These are phyloP conservation scores for Leuciscus idus DNA, from an alignment of 2,113 vertebrate genomes.

Conservation along the genomic window DNA sequence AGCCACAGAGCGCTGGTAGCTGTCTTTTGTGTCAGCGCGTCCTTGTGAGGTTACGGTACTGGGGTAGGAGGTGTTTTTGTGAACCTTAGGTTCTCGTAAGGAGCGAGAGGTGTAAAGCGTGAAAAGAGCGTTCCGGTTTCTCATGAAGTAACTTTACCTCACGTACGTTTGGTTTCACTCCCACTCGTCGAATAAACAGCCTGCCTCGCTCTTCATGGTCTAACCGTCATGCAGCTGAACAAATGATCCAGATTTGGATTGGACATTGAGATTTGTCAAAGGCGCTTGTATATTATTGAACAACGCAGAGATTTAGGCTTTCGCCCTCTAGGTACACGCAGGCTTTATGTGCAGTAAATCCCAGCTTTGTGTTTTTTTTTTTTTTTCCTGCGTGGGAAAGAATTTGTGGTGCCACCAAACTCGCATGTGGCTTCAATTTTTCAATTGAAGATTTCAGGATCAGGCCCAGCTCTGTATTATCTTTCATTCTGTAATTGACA, in stretches of 20 bases:
- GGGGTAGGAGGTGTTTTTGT: constrained; percentile 51
- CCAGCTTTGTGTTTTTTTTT: constrained; percentile 51
- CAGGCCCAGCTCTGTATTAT: constrained; percentile 62
- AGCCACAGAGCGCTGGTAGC: constrained; percentile 69
- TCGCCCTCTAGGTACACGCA: constrained; percentile 59
- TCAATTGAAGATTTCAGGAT: constrained; percentile 67
- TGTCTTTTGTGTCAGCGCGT: constrained; percentile 69
- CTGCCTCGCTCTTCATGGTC: constrained; percentile 55
- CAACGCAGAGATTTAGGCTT: constrained; percentile 46
- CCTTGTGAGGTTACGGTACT: constrained; percentile 68
- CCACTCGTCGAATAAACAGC: constrained; percentile 60
- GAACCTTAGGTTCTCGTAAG: constrained; percentile 63
- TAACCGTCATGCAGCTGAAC: constrained; percentile 65
- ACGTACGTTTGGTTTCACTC: constrained; percentile 55
- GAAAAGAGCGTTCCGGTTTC: constrained; percentile 62
- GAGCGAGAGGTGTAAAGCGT: constrained; percentile 68
- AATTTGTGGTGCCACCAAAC: constrained; percentile 68
- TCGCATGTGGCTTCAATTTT: constrained; percentile 77
- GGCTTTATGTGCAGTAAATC: constrained; percentile 64
- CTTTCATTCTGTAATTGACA: constrained; percentile 72
- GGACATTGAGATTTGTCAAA: constrained; percentile 16
- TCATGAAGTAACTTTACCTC: constrained; percentile 66
- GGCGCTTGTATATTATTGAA: constrained; percentile 25
- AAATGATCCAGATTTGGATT: constrained; percentile 63
- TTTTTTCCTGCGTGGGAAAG: constrained; percentile 71